phyloP scores from a whole-genome alignment of 37 sponge, comb jelly and placozoan genomes.

The Bolinopsis microptera region DNA sequence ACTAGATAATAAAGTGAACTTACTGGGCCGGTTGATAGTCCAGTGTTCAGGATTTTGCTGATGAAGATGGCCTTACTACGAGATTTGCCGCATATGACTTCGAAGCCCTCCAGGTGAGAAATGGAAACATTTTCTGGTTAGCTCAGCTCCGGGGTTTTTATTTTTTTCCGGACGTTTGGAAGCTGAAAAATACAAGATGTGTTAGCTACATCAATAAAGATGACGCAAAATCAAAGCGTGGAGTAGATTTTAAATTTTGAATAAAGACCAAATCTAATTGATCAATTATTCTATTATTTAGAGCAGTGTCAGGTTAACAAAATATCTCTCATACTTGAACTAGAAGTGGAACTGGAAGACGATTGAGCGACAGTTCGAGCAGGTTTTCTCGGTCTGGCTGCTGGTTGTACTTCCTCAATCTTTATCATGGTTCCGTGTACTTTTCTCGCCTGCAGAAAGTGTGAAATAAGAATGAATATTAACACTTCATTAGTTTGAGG shows the following conservation, averaged over 20 bases:
- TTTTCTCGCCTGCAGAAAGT: not conserved
- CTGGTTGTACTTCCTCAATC: constrained; percentile 16
- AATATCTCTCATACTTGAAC: constrained; percentile 26
- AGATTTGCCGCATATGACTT: constrained; percentile 21
- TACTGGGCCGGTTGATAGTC: constrained; percentile 1
- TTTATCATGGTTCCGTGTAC: not conserved
- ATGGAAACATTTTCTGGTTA: not conserved
- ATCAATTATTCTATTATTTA: too few species aligned
- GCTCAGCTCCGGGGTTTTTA: too few species aligned
- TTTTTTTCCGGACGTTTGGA: too few species aligned
- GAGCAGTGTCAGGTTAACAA: too few species aligned
- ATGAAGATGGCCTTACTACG: constrained; percentile 5
- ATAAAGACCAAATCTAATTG: too few species aligned
- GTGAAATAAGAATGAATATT: too few species aligned
- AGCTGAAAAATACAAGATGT: too few species aligned
- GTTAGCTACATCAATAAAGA: too few species aligned
- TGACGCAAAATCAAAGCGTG: too few species aligned
- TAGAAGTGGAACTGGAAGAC: constrained; percentile 29
- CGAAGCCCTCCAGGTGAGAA: not conserved
- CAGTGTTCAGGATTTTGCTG: not conserved
- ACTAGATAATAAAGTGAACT: too few species aligned
- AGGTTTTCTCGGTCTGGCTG: constrained; percentile 15
- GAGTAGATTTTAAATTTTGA: too few species aligned
- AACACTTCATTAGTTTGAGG: too few species aligned
- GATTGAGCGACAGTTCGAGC: constrained; percentile 4